Base-by-base conservation (phyloP, 1,140 invertebrate species). In the Anadara kagoshimensis region DNA sequence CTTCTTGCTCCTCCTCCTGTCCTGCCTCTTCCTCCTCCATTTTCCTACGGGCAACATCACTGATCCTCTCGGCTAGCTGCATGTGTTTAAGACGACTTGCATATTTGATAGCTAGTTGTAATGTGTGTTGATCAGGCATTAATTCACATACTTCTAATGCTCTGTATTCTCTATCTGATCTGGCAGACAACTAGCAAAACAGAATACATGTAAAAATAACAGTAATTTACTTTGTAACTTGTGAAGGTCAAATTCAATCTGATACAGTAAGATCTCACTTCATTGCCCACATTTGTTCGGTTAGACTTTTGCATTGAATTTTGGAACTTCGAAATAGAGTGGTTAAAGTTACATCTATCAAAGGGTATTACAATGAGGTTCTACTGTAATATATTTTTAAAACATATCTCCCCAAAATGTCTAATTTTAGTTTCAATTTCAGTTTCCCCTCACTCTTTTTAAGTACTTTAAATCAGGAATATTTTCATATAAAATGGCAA, bases 71-170 rank as follows among this genome's bases (percentile, higher is more conserved):
- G 0, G 94, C 94, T 29, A 98, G 90, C 75, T 94, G 92, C 61
- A 93, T 92, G 80, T 93, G 93, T 45, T 93, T 93, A 0, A 94
- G 88, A 72, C 94, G 93, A 5, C 92, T 92, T 5, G 96, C 94
- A 89, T 97, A 98, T 81, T 95, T 96, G 5, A 96, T 93, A 5
- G 95, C 96, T 36, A 97, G 89, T 78, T 95, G 94, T 47, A 97
- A 86, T 0, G 96, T 91, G 56, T 94, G 92, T 3, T 93, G 91
- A 76, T 94, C 93, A 16, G 92, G 92, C 85, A 98, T 93, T 80
- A 97, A 90, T 80, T 95, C 93, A 85, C 96, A 95, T 10, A 98
- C 90, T 87, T 98, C 96, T 5, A 96, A 85, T 0, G 95, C 96
- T 51, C 97, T 91, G 78, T 93, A 93, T 81, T 98, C 96, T 51